phyloP scores from a whole-genome alignment of 2,113 vertebrate genomes.

The Actinemys pallida region DNA sequence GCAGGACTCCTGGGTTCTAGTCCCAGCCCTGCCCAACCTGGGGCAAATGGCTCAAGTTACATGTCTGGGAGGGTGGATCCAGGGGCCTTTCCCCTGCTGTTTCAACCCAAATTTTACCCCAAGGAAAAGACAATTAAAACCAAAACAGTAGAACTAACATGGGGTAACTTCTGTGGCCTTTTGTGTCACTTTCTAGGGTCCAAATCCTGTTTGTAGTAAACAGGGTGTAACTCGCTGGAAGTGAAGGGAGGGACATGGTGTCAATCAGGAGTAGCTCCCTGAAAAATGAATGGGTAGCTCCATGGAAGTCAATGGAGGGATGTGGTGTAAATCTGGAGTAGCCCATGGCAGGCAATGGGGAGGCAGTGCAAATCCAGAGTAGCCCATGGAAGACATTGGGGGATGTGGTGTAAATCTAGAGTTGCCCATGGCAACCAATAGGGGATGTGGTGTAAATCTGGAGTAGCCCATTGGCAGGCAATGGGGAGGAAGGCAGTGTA shows the following conservation, averaged over 20 bases:
- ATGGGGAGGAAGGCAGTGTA: too few relatives aligned
- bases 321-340: too few relatives aligned
- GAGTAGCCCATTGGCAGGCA: too few relatives aligned
- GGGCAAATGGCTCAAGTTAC: neutral
- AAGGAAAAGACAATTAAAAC: neutral
- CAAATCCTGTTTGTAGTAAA: neutral
- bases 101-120: neutral
- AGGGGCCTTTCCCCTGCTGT: neutral
- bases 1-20: neutral
- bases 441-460: too few relatives aligned
- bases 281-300: neutral
- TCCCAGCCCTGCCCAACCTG: neutral
- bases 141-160: neutral
- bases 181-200: neutral
- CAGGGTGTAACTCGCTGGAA: neutral
- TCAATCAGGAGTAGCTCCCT: neutral
- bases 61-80: neutral
- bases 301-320: too few relatives aligned
- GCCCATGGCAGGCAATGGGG: too few relatives aligned
- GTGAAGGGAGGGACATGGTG: neutral
- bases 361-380: neutral
- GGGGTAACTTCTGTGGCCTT: neutral
- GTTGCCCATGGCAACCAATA: neutral
- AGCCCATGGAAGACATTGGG: too few relatives aligned
- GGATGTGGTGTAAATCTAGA: too few relatives aligned